A percentile compares a stretch with the other conserved stretches of the same genome.
Evolutionary conservation across 2,113 vertebrate genomes (phyloP).

Genomic region (Laterallus jamaicensis): DNA sequence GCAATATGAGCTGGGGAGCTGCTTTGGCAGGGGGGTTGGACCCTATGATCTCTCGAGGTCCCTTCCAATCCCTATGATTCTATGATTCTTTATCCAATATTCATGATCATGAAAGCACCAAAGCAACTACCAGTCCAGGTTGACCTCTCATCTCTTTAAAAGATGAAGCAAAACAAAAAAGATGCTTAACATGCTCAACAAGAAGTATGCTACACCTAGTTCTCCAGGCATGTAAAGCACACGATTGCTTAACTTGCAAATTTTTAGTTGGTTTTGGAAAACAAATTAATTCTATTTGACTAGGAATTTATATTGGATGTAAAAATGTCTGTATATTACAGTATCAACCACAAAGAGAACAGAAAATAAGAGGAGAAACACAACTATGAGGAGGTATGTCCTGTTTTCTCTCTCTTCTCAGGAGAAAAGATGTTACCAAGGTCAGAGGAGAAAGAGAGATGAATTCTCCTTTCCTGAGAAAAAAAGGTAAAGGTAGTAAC

Average conservation of each 20-base stretch:
- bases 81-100: background rate
- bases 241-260: background rate
- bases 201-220: background rate
- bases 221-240: background rate
- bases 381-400: background rate
- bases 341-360: background rate
- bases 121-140: background rate
- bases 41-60: too few species aligned
- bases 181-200: background rate
- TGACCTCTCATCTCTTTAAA: background rate
- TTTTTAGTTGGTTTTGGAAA: background rate
- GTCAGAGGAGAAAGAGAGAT: background rate
- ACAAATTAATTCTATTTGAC: background rate
- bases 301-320: background rate
- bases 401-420: background rate
- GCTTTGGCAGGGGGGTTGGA: too few species aligned
- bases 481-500: background rate
- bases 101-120: background rate
- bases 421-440: background rate
- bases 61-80: too few species aligned
- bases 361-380: background rate
- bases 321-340: background rate
- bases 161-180: background rate
- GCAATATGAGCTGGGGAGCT: too few species aligned
- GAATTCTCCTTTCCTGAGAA: background rate